Conservation (phyloP, 2,888 invertebrate genomes). For the Altica lythri region DNA sequence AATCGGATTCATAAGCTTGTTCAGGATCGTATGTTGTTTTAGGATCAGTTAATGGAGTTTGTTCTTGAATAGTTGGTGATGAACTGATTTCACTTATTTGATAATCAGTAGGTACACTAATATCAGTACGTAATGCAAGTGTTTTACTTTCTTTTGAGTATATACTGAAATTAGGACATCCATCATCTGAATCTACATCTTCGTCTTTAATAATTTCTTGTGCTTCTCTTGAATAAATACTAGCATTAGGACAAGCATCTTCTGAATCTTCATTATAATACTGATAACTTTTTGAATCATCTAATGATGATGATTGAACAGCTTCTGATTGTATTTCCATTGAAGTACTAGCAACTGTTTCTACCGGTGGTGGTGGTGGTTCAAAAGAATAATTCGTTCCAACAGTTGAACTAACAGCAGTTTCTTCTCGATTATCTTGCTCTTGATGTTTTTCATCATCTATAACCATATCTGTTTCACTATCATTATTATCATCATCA, state of each 20-base stretch:
- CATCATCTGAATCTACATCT: conserved; percentile 66
- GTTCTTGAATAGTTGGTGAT: conserved; percentile 22
- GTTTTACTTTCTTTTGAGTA: conserved; percentile 82
- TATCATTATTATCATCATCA: conserved; percentile 58
- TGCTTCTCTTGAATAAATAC: conserved; percentile 80
- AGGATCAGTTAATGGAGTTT: conserved; percentile 17
- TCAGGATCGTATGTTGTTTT: conserved; percentile 19
- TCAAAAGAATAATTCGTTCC: conserved; percentile 28
- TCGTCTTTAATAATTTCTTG: conserved; percentile 50
- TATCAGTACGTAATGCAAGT: conserved; percentile 64
- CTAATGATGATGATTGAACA: conserved; percentile 45
- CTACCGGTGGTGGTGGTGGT: neutral
- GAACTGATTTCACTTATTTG: conserved; percentile 37
- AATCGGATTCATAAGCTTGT: conserved; percentile 20
- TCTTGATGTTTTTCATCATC: conserved; percentile 55
- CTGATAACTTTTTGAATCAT: conserved; percentile 27
- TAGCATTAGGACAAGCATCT: conserved; percentile 79
- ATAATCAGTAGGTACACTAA: conserved; percentile 37
- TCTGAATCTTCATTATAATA: conserved; percentile 42
- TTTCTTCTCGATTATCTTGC: conserved; percentile 40
- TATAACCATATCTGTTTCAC: conserved; percentile 64
- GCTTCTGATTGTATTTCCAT: conserved; percentile 47
- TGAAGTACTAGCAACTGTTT: neutral
- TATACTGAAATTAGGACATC: conserved; percentile 84
- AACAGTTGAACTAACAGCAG: conserved; percentile 44